Evolutionary conservation across 2,797 vertebrate genomes (phyloP).

Genomic region (Etheostoma nigrum): DNA sequence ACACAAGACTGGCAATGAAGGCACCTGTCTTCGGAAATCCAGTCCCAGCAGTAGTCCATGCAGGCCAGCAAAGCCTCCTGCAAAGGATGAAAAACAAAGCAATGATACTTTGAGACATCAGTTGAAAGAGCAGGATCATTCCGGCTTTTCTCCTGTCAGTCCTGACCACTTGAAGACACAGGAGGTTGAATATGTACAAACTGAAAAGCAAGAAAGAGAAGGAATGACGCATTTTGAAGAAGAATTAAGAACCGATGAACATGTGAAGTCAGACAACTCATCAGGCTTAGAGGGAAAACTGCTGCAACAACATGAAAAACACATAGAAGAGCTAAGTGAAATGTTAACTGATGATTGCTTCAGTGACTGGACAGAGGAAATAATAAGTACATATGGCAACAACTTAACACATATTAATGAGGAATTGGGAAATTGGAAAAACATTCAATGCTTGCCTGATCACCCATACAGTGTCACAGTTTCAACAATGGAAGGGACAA

Average conservation of each 20-base stretch:
- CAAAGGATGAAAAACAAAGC: constrained; percentile 47
- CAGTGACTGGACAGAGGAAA: neutral
- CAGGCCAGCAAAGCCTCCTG: constrained; percentile 34
- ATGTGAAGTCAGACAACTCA: neutral
- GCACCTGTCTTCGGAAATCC: constrained; percentile 55
- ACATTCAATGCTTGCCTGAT: constrained; percentile 9
- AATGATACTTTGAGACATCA: constrained; percentile 27
- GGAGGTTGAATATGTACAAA: constrained; percentile 26
- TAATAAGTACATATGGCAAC: constrained; percentile 16
- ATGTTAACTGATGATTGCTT: neutral
- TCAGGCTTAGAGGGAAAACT: neutral
- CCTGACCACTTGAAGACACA: constrained; percentile 33
- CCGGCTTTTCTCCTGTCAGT: constrained; percentile 38
- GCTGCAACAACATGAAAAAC: constrained; percentile 15
- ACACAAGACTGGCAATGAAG: constrained; percentile 17
- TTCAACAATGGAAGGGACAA: neutral
- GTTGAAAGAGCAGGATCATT: constrained; percentile 53
- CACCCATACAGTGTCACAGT: constrained; percentile 8
- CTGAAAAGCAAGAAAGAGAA: constrained; percentile 12
- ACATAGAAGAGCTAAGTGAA: constrained; percentile 16
- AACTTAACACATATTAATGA: neutral
- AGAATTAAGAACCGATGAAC: constrained; percentile 20
- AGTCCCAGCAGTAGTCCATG: constrained; percentile 46
- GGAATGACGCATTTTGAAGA: constrained; percentile 8
- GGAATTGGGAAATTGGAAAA: neutral